These are phyloP conservation scores for Drosophila neutralis DNA, from an alignment of 2,888 invertebrate species.

Conservation along the genomic window DNA sequence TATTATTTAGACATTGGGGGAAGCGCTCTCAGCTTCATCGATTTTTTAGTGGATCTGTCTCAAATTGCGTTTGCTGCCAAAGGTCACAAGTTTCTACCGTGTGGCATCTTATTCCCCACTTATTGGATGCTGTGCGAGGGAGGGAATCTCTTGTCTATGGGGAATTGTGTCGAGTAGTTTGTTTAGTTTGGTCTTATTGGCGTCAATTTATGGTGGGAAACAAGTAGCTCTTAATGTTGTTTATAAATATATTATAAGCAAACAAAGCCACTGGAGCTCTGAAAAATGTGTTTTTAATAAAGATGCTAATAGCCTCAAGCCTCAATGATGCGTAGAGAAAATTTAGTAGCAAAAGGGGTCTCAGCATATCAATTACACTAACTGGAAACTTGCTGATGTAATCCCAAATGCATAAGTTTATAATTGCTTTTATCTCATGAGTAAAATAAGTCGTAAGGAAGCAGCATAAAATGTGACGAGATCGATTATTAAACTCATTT, in stretches of 20 bases:
- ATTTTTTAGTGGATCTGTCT: conserved; percentile 45
- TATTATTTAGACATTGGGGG: conserved; percentile 26
- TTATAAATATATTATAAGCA: conserved; percentile 70
- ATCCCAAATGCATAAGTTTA: conserved; percentile 41
- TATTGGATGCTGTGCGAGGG: not conserved
- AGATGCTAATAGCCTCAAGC: conserved; percentile 66
- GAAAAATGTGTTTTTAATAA: conserved; percentile 74
- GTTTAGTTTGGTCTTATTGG: conserved; percentile 51
- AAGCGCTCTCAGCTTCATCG: conserved; percentile 26
- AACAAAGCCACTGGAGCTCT: conserved; percentile 53
- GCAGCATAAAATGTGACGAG: not conserved
- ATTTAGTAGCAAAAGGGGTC: conserved; percentile 60
- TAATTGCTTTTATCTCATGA: conserved; percentile 16
- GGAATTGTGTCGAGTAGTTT: conserved; percentile 54
- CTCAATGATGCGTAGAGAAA: conserved; percentile 43
- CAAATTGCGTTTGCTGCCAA: conserved; percentile 61
- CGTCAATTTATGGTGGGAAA: conserved; percentile 74
- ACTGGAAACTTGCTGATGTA: not conserved
- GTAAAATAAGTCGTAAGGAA: conserved; percentile 16
- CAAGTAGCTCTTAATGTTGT: conserved; percentile 54
- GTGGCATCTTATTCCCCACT: conserved; percentile 58
- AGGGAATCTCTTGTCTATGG: conserved; percentile 28
- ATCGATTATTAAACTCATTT: not conserved
- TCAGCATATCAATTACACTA: conserved; percentile 63
- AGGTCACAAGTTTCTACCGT: conserved; percentile 71